Base-by-base conservation (phyloP, 2,797 vertebrate species). In the Aeoliscus strigatus region DNA sequence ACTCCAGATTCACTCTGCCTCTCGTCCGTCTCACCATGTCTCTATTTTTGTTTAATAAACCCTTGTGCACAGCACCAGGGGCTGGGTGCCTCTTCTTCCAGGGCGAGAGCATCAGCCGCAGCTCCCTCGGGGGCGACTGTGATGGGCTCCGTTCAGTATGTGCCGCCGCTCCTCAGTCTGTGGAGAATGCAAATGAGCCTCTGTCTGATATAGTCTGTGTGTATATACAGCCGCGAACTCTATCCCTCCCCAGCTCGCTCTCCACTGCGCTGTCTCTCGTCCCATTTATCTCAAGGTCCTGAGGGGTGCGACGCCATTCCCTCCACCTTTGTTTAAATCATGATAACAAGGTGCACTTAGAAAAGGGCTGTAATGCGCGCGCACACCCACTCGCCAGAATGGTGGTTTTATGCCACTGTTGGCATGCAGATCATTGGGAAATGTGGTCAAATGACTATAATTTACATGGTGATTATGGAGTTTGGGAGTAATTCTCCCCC, bases 141-240 rank as follows among this genome's bases (percentile, higher is more conserved):
- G 53, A 29, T 26, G 55, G 39, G 11, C 51, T 38, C 34, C 54
- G 36, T 32, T 23, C 21, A 25, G 18, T 42, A 35, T 48, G 58
- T 42, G 55, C 57, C n/a, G 23, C 53, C 14, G 2, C 42, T 58
- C 47, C 40, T n/a, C 16, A 8, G 59, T 58, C 69, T 73, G 73
- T 58, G 47, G 61, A 66, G 67, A 83, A 86, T 80, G 83, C 70
- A 79, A 80, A 84, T 81, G 56, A 80, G 39, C 36, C 49, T 58
- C 29, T 39, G 54, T 49, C 51, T 57, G 47, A 69, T 60, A 58
- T 39, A 53, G 52, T 66, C 56, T 51, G 40, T 15, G 23, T 14
- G 33, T 51, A 56, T n/a, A n/a, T n/a, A n/a, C n/a, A n/a, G n/a
- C n/a, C n/a, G n/a, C n/a, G n/a, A n/a, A n/a, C n/a, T n/a, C n/a